Conservation (phyloP, 2,888 invertebrate species). For the Megaustenia siamemsis region DNA sequence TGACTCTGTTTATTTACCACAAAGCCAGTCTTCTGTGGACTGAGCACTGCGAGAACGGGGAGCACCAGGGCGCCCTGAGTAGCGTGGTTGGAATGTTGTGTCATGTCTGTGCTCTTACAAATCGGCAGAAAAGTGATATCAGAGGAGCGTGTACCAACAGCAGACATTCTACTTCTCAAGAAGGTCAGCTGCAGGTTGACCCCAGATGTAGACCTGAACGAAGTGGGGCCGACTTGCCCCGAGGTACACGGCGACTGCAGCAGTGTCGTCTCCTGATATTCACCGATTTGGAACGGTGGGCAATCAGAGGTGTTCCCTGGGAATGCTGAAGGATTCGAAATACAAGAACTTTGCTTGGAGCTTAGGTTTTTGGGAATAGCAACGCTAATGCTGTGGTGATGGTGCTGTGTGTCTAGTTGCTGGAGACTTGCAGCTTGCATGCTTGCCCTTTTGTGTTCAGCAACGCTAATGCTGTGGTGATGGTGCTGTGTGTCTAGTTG, state of each 20-base stretch:
- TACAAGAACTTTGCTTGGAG: neutral
- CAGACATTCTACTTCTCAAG: neutral
- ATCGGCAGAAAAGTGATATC: neutral
- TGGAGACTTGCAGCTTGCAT: neutral
- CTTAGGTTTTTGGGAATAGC: neutral
- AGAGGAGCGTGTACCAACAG: neutral
- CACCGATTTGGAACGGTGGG: neutral
- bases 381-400: neutral
- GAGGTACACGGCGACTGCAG: neutral
- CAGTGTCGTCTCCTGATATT: neutral
- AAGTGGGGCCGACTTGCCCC: neutral
- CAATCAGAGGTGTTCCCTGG: neutral
- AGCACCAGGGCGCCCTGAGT: neutral
- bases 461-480: neutral
- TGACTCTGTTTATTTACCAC: neutral
- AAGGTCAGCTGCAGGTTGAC: constrained; percentile 17
- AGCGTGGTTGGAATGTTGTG: neutral
- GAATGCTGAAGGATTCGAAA: neutral
- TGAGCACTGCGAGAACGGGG: neutral
- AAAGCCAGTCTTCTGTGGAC: constrained; percentile 5
- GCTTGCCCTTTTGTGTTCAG: neutral
- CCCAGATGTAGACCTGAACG: neutral
- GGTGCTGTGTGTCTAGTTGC: neutral
- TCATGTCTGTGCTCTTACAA: neutral
- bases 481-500: neutral